Percentiles rank a stretch among this genome's conserved stretches.
phyloP scores from a whole-genome alignment of 2,888 invertebrate genomes.

The Pyrgus malvae region DNA sequence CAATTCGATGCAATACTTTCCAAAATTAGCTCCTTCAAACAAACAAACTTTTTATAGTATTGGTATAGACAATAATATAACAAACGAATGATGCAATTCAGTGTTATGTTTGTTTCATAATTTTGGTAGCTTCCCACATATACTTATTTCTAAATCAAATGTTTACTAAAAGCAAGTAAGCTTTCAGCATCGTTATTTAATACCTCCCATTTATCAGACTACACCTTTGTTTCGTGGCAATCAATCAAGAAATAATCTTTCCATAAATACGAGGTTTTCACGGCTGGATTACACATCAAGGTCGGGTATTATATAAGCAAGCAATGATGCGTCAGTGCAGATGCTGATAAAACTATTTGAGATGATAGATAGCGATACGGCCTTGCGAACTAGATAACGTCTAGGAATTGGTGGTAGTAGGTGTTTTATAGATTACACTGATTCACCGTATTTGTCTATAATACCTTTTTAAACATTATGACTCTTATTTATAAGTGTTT shows the following conservation, averaged over 20 bases:
- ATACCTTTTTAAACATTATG: neutral
- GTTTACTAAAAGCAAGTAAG: neutral
- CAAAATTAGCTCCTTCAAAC: too few species aligned
- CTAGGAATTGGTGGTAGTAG: neutral
- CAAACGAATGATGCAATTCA: too few species aligned
- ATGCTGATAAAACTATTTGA: conserved; percentile 51
- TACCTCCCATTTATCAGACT: conserved; percentile 10
- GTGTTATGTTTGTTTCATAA: too few species aligned
- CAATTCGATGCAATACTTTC: too few species aligned
- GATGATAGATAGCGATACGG: conserved; percentile 56
- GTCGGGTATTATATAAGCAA: conserved; percentile 41
- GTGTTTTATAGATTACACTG: neutral
- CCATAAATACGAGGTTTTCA: conserved; percentile 17
- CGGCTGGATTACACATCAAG: conserved; percentile 30
- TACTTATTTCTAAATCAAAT: neutral
- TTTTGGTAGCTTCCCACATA: too few species aligned
- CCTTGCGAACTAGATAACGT: conserved; percentile 45
- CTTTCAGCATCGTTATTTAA: neutral
- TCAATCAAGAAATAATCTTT: conserved; percentile 23
- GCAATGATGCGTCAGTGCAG: conserved; percentile 36
- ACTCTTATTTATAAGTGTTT: too few species aligned
- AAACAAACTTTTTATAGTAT: too few species aligned
- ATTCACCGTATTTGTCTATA: neutral
- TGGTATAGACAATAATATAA: too few species aligned
- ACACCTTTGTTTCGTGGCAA: conserved; percentile 20